Base-by-base conservation (phyloP, 1,140 invertebrate genomes). In the Hormaphis cornu region DNA sequence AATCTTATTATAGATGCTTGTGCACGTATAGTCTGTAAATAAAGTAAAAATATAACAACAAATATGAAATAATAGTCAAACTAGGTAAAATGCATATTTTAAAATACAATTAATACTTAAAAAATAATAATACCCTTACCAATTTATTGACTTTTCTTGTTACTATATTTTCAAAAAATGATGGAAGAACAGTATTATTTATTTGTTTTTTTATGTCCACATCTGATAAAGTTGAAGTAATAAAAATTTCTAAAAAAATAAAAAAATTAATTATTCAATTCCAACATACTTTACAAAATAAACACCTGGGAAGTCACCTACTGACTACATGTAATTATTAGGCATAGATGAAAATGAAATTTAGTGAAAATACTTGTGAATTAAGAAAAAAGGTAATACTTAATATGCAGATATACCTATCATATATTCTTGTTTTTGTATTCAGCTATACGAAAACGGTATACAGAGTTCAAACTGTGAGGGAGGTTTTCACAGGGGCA, bases 141-240 rank as follows among this genome's bases (percentile, higher is more conserved):
- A 20, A n/a, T 35, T 66, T 33, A 50, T 66, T 50, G 35, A 46
- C 28, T n/a, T 48, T 66, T 8, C 26, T 33, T 33, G 61, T 50
- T 24, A 46, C 0, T 35, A 66, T 33, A 48, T 50, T 66, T 50
- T 66, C 61, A 48, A 66, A 66, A 48, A 66, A 66, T 37, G 42
- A 50, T 20, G 61, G 61, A 18, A 66, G 18, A n/a, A 66, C 28
- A 33, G 18, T 30, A 33, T 33, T 66, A 7, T 20, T 46, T n/a
- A 50, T 44, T n/a, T 66, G 61, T 4, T 66, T 66, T 66, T 66
- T 66, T 6, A 66, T 35, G 28, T 66, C 61, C 14, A 66, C 61
- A 35, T 66, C 44, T 22, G 26, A 5, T 4, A 66, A 24, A 50
- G 61, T 66, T 50, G 61, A 66, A 33, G 61, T 50, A 24, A 66